These are phyloP conservation scores for Hipparchia sbordonii DNA, from an alignment of 2,888 invertebrate genomes.

Conservation along the genomic window DNA sequence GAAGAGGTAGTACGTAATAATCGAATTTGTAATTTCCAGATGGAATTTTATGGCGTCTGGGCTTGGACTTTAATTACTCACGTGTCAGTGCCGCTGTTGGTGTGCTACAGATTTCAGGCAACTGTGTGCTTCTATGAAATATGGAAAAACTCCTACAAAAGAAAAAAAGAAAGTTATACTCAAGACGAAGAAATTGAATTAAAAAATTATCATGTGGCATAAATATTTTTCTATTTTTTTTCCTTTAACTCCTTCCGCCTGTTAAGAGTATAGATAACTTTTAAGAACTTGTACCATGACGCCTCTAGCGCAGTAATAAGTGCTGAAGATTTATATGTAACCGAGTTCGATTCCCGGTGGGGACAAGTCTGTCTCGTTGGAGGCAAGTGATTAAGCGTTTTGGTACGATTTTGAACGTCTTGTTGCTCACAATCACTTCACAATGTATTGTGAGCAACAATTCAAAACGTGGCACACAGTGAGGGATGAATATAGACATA, in stretches of 20 bases:
- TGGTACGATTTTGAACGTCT: too few relatives aligned
- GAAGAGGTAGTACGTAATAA: background rate
- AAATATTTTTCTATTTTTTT: slow-evolving; percentile 38
- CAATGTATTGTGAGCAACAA: too few relatives aligned
- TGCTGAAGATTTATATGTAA: too few relatives aligned
- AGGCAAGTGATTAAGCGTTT: too few relatives aligned
- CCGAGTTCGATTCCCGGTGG: too few relatives aligned
- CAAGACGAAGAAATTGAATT: slow-evolving; percentile 66
- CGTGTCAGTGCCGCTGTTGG: slow-evolving; percentile 86
- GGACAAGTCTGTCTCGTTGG: too few relatives aligned
- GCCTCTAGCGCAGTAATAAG: too few relatives aligned
- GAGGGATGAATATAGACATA: too few relatives aligned
- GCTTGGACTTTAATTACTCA: slow-evolving; percentile 90
- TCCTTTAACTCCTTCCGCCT: background rate
- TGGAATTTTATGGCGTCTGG: slow-evolving; percentile 87
- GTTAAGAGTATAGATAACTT: background rate
- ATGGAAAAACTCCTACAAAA: slow-evolving; percentile 89
- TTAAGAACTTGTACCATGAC: too few relatives aligned
- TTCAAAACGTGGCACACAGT: too few relatives aligned
- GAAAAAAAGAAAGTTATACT: slow-evolving; percentile 56
- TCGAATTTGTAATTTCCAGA: slow-evolving; percentile 51
- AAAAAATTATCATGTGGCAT: slow-evolving; percentile 67
- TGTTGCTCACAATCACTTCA: too few relatives aligned
- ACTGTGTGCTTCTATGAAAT: slow-evolving; percentile 90
- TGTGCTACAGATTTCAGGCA: slow-evolving; percentile 89